Conservation (phyloP, 2,797 vertebrate genomes). For the Crypturellus tataupa region DNA sequence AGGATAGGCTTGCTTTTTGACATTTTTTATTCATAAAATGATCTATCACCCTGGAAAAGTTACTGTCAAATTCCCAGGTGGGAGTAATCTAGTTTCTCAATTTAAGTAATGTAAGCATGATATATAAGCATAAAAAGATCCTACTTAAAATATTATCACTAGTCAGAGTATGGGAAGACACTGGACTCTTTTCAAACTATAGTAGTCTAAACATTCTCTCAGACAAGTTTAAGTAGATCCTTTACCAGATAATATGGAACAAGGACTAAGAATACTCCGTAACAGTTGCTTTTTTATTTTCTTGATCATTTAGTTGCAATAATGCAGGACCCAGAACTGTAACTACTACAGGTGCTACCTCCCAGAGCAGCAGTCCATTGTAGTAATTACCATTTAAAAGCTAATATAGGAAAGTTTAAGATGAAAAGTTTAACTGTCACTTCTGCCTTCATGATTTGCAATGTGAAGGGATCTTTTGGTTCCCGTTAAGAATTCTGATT, state of each 20-base stretch:
- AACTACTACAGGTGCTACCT: background rate
- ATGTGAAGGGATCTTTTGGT: background rate
- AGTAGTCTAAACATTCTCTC: background rate
- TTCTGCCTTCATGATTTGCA: background rate
- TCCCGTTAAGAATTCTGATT: background rate
- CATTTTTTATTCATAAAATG: background rate
- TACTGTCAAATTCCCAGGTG: background rate
- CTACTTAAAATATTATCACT: background rate
- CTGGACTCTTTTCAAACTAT: background rate
- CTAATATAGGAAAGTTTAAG: background rate
- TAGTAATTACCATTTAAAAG: background rate
- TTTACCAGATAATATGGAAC: background rate
- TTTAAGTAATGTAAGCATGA: background rate
- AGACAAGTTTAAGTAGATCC: background rate
- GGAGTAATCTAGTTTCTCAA: background rate
- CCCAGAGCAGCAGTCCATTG: background rate
- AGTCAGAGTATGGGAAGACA: background rate
- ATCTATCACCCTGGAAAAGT: background rate
- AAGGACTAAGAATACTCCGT: background rate
- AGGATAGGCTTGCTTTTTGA: background rate
- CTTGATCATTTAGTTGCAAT: background rate
- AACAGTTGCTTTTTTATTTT: background rate
- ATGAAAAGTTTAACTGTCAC: background rate
- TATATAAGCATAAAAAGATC: background rate
- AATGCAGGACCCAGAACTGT: background rate